Conservation (phyloP, 2,797 vertebrate species). For the Artibeus jamaicensis region DNA sequence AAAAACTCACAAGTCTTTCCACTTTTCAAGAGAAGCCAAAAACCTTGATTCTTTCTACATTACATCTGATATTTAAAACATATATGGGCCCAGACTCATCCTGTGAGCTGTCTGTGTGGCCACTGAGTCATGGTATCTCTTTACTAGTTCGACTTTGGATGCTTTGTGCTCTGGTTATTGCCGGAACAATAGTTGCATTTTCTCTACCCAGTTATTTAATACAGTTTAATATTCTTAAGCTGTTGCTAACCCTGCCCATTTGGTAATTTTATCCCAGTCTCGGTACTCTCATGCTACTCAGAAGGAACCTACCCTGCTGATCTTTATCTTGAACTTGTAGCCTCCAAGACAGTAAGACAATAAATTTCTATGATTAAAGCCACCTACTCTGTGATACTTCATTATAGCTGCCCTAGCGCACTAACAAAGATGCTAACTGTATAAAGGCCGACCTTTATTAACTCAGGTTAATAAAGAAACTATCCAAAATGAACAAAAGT, state of each 20-base stretch:
- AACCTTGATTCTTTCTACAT: neutral
- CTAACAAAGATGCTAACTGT: neutral
- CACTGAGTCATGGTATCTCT: neutral
- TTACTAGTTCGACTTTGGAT: neutral
- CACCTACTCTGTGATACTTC: no score
- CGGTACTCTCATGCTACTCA: neutral
- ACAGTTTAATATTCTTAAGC: neutral
- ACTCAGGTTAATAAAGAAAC: neutral
- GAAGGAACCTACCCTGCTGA: neutral
- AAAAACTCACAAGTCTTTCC: neutral
- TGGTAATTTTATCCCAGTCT: neutral
- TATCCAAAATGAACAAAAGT: neutral
- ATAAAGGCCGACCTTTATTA: neutral
- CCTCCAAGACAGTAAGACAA: neutral
- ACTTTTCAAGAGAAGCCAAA: neutral
- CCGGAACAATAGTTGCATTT: neutral
- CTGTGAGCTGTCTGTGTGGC: neutral
- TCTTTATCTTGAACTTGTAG: neutral
- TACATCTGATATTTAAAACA: neutral
- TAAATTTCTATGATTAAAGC: no score
- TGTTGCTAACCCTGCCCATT: neutral
- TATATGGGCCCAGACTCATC: neutral
- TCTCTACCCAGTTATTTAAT: neutral
- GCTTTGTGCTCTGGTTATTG: neutral
- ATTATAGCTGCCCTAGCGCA: no score